Conservation (phyloP, 2,113 vertebrate species). For the Tachysurus vachellii region DNA sequence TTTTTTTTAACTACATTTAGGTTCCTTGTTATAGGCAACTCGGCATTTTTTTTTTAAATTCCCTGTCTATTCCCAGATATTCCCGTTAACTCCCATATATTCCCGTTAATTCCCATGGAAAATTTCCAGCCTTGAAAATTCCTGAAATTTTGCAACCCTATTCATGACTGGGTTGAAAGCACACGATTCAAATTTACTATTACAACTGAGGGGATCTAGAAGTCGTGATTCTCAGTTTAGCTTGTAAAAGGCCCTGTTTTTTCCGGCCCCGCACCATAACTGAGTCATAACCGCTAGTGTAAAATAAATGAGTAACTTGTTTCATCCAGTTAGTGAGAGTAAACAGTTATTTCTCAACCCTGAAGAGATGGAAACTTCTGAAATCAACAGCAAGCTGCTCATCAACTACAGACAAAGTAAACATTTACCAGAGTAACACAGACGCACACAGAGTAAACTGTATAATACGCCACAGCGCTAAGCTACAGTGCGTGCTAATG, state of each 20-base stretch:
- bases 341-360: conserved; percentile 3
- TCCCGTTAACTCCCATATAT: too few relatives aligned
- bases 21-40: too few relatives aligned
- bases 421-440: conserved; percentile 18
- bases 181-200: not conserved
- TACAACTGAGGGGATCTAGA: not conserved
- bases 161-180: not conserved
- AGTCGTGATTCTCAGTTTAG: not conserved
- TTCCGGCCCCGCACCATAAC: not conserved
- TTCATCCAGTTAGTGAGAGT: not conserved
- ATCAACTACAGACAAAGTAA: conserved; percentile 35
- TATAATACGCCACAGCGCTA: not conserved
- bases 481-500: not conserved
- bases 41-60: too few relatives aligned
- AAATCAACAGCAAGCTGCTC: conserved; percentile 2
- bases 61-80: too few relatives aligned
- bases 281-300: not conserved
- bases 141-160: too few relatives aligned
- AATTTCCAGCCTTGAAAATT: too few relatives aligned
- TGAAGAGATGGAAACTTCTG: conserved; percentile 16
- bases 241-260: not conserved
- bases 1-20: too few relatives aligned
- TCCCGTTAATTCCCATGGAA: too few relatives aligned
- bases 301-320: conserved; percentile 16
- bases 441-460: not conserved